Percentiles rank a stretch among this genome's conserved stretches.
phyloP scores from a whole-genome alignment of 1,140 invertebrate genomes.

The Mesaphorura yosii region DNA sequence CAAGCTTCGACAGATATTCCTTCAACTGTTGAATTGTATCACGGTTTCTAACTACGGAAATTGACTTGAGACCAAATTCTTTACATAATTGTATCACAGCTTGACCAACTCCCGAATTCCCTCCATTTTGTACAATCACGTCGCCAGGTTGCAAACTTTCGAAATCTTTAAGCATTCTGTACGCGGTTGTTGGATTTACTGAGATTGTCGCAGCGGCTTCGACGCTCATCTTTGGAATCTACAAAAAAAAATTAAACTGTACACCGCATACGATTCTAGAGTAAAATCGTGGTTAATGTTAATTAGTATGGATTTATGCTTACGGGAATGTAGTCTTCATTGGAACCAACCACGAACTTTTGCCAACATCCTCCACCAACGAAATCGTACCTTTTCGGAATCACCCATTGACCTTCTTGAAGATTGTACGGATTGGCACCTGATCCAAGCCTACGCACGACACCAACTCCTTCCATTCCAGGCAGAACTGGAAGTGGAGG shows the following conservation, averaged over 20 bases:
- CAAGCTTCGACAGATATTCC: conserved; percentile 54
- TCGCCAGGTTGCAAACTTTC: conserved; percentile 62
- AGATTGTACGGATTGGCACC: conserved; percentile 41
- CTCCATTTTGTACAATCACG: conserved; percentile 88
- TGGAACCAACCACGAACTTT: conserved; percentile 51
- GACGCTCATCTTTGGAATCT: conserved; percentile 27
- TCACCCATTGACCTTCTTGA: conserved; percentile 65
- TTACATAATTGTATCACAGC: conserved; percentile 81
- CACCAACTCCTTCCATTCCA: conserved; percentile 86
- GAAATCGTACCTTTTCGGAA: conserved; percentile 45
- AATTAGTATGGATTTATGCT: not conserved
- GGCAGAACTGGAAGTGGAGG: conserved; percentile 68
- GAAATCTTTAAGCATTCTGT: conserved; percentile 89
- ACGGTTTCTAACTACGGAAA: conserved; percentile 78
- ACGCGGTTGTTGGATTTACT: conserved; percentile 91
- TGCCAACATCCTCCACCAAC: conserved; percentile 75
- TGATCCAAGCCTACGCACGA: conserved; percentile 47
- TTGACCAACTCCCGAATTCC: conserved; percentile 90
- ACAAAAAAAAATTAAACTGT: not conserved
- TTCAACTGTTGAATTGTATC: conserved; percentile 59
- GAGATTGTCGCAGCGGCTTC: conserved; percentile 69
- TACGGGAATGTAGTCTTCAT: conserved; percentile 54
- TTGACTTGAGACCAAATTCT: conserved; percentile 58
- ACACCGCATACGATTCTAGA: not conserved
- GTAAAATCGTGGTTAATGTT: not conserved